Percentiles rank a stretch among this genome's conserved stretches.
phyloP scores from a whole-genome alignment of 2,888 invertebrate species.

The Petrophora chlorosata region DNA sequence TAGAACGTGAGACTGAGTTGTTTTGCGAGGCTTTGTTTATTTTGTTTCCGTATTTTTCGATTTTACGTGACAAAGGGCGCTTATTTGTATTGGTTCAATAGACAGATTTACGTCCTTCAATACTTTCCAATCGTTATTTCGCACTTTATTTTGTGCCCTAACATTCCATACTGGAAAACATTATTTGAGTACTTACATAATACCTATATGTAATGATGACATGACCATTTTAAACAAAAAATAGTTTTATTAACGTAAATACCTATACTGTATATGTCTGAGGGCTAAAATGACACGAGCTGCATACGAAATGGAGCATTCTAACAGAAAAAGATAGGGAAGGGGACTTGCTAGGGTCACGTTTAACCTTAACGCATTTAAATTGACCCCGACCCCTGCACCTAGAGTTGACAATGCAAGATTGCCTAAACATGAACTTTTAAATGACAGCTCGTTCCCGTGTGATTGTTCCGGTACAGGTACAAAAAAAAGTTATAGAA shows the following conservation, averaged over 20 bases:
- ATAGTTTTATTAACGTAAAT: too few species aligned
- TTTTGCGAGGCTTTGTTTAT: slow-evolving; percentile 27
- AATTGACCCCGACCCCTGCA: slow-evolving; percentile 37
- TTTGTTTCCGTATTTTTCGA: slow-evolving; percentile 22
- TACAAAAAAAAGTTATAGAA: slow-evolving; percentile 61
- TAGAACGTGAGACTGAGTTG: slow-evolving; percentile 21
- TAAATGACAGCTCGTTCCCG: slow-evolving; percentile 59
- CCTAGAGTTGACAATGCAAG: slow-evolving; percentile 30
- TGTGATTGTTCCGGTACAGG: slow-evolving; percentile 72
- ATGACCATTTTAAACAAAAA: too few species aligned
- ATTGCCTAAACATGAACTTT: slow-evolving; percentile 27
- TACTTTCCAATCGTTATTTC: neutral
- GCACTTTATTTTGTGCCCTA: neutral
- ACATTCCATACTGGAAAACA: too few species aligned
- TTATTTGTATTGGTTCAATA: slow-evolving; percentile 5
- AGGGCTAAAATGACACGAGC: slow-evolving; percentile 5
- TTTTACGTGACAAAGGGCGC: slow-evolving; percentile 19
- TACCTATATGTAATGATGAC: too few species aligned
- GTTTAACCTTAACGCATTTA: slow-evolving; percentile 34
- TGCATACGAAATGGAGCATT: slow-evolving; percentile 20
- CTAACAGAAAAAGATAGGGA: slow-evolving; percentile 15
- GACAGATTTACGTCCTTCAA: slow-evolving; percentile 13
- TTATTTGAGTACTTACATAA: too few species aligned
- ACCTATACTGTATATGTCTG: too few species aligned
- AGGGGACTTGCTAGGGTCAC: slow-evolving; percentile 21